A percentile compares a stretch with the other conserved stretches of the same genome.
Conservation (phyloP, 2,888 invertebrate genomes). For the Pseudococcus viburni region DNA sequence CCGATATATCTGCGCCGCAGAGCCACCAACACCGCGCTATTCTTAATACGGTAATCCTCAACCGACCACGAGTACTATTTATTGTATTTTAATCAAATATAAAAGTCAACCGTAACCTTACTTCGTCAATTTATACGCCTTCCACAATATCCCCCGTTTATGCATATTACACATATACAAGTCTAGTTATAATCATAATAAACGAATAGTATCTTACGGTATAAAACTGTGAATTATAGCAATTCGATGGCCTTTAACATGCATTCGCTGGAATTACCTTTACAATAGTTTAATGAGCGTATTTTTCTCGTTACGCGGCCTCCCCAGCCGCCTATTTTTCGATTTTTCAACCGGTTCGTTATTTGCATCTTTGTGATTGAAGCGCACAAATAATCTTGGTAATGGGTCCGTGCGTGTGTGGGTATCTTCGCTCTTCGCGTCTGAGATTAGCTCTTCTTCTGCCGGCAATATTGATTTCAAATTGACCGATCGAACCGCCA, state of each 20-base stretch:
- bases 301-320: neutral
- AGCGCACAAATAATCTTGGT: constrained; percentile 1
- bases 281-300: constrained; percentile 47
- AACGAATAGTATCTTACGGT: neutral
- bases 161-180: neutral
- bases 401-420: neutral
- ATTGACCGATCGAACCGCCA: neutral
- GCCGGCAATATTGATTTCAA: neutral
- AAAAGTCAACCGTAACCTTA: constrained; percentile 55
- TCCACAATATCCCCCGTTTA: neutral
- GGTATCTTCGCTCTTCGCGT: too few species aligned
- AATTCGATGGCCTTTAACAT: constrained; percentile 58
- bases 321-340: neutral
- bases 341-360: constrained; percentile 27
- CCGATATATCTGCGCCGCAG: constrained; percentile 30
- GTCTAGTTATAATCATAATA: constrained; percentile 43
- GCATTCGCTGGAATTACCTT: constrained; percentile 40
- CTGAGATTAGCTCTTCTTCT: too few species aligned
- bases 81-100: constrained; percentile 62
- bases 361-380: constrained; percentile 3
- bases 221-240: constrained; percentile 30
- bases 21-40: constrained; percentile 33
- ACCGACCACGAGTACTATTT: constrained; percentile 9
- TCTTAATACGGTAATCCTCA: constrained; percentile 23
- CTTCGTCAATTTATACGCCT: constrained; percentile 24